Conservation (phyloP, 2,797 vertebrate species). For the Onychomys leucogaster region DNA sequence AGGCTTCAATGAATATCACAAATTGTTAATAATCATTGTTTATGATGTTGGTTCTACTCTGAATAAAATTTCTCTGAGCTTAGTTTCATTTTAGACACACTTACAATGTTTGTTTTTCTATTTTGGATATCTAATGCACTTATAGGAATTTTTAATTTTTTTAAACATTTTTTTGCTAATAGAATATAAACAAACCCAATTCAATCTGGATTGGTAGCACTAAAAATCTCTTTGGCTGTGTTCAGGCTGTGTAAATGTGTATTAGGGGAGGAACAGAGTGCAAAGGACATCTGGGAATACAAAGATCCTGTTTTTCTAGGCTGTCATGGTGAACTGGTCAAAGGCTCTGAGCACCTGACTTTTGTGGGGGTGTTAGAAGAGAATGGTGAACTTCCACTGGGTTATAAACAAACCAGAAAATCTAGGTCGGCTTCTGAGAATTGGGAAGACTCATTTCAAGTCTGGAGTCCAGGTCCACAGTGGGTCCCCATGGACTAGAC, state of each 20-base stretch:
- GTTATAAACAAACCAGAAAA: background rate
- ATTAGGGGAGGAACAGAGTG: background rate
- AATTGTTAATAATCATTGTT: background rate
- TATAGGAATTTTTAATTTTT: background rate
- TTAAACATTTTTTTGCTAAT: background rate
- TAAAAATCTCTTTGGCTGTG: background rate
- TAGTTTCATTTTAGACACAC: conserved; percentile 25
- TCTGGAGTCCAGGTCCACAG: background rate
- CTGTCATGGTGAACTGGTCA: background rate
- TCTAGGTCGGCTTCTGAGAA: background rate
- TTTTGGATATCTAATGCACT: background rate
- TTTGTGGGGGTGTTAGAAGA: background rate
- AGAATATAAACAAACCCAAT: background rate
- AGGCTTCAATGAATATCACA: background rate
- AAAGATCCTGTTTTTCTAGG: background rate
- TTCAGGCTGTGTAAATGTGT: background rate
- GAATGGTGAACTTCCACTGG: background rate
- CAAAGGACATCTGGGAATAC: background rate
- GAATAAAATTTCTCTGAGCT: background rate
- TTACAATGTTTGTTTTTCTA: background rate
- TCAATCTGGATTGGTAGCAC: background rate
- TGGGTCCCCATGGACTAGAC: background rate
- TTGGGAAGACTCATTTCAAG: background rate
- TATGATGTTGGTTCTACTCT: background rate
- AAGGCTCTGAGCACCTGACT: background rate